Evolutionary conservation across 2,888 invertebrate genomes (phyloP).

Genomic region (Drosophila nigricruria): DNA sequence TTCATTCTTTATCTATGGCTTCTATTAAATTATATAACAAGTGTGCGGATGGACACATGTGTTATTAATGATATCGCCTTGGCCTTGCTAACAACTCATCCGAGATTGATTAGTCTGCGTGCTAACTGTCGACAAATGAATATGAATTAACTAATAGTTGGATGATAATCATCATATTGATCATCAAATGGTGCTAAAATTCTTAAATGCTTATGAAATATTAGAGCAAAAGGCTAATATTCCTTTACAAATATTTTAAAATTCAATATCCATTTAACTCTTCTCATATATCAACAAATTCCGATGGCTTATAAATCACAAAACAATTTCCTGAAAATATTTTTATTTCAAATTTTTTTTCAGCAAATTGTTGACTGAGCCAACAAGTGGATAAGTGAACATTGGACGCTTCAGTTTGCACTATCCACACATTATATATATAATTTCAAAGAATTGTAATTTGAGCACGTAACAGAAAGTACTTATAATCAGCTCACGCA

Average conservation of each 20-base stretch:
- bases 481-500: constrained; percentile 14
- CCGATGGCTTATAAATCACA: background rate
- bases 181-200: too few relatives aligned
- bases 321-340: background rate
- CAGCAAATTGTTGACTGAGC: background rate
- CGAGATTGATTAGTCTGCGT: constrained; percentile 64
- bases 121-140: constrained; percentile 27
- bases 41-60: constrained; percentile 37
- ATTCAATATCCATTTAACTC: background rate
- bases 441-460: constrained; percentile 30
- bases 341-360: too few relatives aligned
- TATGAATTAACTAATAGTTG: background rate
- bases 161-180: too few relatives aligned
- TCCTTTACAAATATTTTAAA: background rate
- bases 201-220: background rate
- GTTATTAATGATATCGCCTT: constrained; percentile 68
- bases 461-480: constrained; percentile 13
- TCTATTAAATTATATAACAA: constrained; percentile 57
- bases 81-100: constrained; percentile 45
- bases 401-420: background rate
- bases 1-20: constrained; percentile 4
- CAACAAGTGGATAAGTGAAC: constrained; percentile 8
- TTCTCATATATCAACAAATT: background rate
- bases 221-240: background rate
- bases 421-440: background rate